These are phyloP conservation scores for Thera obeliscata DNA, from an alignment of 2,888 invertebrate species.

Conservation along the genomic window DNA sequence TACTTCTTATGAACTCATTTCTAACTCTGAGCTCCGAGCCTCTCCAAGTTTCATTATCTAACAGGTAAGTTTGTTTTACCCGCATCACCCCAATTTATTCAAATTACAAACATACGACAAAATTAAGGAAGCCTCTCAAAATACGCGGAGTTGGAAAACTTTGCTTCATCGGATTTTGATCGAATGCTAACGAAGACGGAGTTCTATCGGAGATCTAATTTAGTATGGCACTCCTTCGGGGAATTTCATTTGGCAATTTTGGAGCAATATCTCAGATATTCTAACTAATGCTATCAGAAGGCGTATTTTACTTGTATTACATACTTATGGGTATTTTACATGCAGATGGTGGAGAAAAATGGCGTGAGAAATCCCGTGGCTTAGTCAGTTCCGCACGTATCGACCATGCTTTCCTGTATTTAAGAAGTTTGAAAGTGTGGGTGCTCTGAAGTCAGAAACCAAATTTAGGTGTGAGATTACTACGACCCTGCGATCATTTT, in stretches of 20 bases:
- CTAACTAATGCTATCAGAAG: conserved; percentile 13
- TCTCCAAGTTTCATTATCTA: conserved; percentile 5
- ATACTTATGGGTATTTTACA: not conserved
- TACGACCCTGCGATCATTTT: no score
- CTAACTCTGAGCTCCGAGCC: not conserved
- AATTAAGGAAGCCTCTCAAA: conserved; percentile 23
- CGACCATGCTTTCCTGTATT: not conserved
- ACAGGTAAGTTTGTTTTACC: conserved; percentile 9
- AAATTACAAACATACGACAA: conserved; percentile 16
- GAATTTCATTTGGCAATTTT: conserved; percentile 28
- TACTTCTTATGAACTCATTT: not conserved
- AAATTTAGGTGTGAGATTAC: not conserved
- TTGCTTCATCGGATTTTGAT: conserved; percentile 30
- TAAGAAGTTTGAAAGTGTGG: not conserved
- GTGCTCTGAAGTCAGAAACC: not conserved
- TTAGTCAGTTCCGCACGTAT: not conserved
- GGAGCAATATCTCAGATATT: conserved; percentile 24
- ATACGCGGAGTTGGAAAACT: conserved; percentile 20
- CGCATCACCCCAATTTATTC: conserved; percentile 11
- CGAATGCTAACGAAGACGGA: conserved; percentile 34
- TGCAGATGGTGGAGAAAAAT: not conserved
- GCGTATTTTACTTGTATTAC: not conserved
- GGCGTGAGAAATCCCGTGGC: not conserved
- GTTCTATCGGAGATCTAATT: conserved; percentile 33
- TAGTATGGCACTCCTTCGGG: conserved; percentile 16